Evolutionary conservation across 2,888 invertebrate species (phyloP).

Genomic region (Orthonevra nobilis): DNA sequence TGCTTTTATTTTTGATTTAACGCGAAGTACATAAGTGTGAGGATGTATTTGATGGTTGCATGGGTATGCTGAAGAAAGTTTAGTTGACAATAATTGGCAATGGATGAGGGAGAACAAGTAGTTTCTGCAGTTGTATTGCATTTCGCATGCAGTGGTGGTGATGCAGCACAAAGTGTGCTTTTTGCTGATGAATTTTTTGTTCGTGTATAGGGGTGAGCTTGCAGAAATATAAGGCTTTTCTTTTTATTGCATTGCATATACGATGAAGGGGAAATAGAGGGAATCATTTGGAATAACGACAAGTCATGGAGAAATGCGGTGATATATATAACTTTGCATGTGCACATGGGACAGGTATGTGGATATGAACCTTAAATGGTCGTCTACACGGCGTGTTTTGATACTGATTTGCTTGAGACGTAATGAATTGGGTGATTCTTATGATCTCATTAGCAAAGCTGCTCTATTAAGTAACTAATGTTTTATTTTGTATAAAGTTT

Average conservation of each 20-base stretch:
- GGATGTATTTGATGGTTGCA: background rate
- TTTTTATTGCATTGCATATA: background rate
- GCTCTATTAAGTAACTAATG: no score
- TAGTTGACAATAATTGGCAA: no score
- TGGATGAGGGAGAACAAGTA: constrained; percentile 5
- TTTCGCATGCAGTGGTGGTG: constrained; percentile 44
- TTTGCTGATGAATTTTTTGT: background rate
- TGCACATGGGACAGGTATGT: no score
- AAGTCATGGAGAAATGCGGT: background rate
- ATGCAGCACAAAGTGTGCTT: constrained; percentile 19
- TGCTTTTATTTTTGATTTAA: constrained; percentile 15
- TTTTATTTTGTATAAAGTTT: no score
- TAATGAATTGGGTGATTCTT: constrained; percentile 2
- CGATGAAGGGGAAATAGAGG: constrained; percentile 26
- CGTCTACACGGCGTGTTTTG: background rate
- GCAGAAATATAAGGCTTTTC: constrained; percentile 16
- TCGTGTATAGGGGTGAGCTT: background rate
- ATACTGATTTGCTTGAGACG: background rate
- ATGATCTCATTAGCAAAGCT: no score
- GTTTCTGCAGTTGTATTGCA: constrained; percentile 55
- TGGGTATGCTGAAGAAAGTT: constrained; percentile 11
- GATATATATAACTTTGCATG: background rate
- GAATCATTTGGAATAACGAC: constrained; percentile 2
- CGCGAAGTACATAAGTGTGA: constrained; percentile 19
- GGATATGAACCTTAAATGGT: background rate